Percentiles rank a stretch among this genome's conserved stretches.
phyloP scores from a whole-genome alignment of 1,140 invertebrate genomes.

The Zaprionus capensis region DNA sequence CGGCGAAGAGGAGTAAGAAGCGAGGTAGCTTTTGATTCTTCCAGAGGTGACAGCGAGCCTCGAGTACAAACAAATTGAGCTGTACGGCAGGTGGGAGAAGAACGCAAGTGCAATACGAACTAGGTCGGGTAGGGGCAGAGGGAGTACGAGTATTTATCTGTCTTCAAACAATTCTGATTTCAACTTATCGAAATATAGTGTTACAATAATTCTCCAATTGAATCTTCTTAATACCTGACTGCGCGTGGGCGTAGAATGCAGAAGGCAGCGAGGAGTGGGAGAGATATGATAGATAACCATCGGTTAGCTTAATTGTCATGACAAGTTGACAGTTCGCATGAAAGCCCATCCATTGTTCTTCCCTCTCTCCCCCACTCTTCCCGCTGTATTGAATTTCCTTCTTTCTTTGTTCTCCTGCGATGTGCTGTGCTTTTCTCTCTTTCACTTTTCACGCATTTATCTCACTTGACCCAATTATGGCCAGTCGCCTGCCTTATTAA shows the following conservation, averaged over 20 bases:
- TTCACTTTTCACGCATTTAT: constrained; percentile 66
- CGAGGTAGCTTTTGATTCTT: constrained; percentile 35
- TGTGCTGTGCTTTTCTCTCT: constrained; percentile 25
- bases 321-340: constrained; percentile 82
- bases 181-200: constrained; percentile 42
- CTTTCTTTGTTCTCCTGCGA: constrained; percentile 25
- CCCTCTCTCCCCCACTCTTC: constrained; percentile 16
- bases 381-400: constrained; percentile 65
- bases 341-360: constrained; percentile 72
- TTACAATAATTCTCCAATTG: constrained; percentile 69
- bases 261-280: constrained; percentile 3
- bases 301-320: constrained; percentile 74
- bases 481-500: constrained; percentile 73
- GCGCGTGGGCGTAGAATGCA: constrained; percentile 48
- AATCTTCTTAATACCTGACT: constrained; percentile 67
- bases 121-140: constrained; percentile 48
- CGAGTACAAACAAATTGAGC: constrained; percentile 38
- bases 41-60: constrained; percentile 29
- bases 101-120: constrained; percentile 67
- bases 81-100: not conserved
- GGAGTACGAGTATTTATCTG: not conserved
- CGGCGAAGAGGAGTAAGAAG: constrained; percentile 6
- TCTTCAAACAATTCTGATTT: not conserved
- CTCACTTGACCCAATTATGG: constrained; percentile 73
- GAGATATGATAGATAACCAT: constrained; percentile 64